These are phyloP conservation scores for Rhopalosiphum nymphaeae DNA, from an alignment of 2,888 invertebrate genomes.

Conservation along the genomic window DNA sequence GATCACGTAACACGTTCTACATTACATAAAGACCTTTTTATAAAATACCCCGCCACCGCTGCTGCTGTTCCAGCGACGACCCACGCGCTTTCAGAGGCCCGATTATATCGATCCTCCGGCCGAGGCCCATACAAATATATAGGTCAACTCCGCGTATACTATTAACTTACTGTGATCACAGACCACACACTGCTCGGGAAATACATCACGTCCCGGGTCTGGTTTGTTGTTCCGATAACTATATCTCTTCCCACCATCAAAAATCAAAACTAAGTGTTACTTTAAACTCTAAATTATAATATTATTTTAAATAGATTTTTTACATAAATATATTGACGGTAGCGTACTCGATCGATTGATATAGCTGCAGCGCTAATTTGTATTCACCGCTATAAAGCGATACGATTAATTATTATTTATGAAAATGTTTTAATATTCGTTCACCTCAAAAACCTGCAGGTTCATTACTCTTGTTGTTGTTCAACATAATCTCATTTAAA, in stretches of 20 bases:
- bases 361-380: background rate
- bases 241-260: background rate
- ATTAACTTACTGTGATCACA: slow-evolving; percentile 19
- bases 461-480: background rate
- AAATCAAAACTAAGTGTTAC: background rate
- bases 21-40: background rate
- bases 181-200: background rate
- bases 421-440: slow-evolving; percentile 13
- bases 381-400: background rate
- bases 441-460: background rate
- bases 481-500: background rate
- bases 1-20: background rate
- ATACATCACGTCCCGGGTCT: background rate
- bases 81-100: slow-evolving; percentile 36
- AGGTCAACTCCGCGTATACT: slow-evolving; percentile 34
- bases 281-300: background rate
- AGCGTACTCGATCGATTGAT: background rate
- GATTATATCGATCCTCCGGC: slow-evolving; percentile 47
- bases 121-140: slow-evolving; percentile 54
- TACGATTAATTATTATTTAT: background rate
- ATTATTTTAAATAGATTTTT: background rate
- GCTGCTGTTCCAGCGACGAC: slow-evolving; percentile 20
- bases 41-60: background rate
- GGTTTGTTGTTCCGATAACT: background rate
- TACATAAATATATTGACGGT: background rate